A percentile compares a stretch with the other conserved stretches of the same genome.
Evolutionary conservation across 2,113 vertebrate species (phyloP).

Genomic region (Peromyscus californicus): DNA sequence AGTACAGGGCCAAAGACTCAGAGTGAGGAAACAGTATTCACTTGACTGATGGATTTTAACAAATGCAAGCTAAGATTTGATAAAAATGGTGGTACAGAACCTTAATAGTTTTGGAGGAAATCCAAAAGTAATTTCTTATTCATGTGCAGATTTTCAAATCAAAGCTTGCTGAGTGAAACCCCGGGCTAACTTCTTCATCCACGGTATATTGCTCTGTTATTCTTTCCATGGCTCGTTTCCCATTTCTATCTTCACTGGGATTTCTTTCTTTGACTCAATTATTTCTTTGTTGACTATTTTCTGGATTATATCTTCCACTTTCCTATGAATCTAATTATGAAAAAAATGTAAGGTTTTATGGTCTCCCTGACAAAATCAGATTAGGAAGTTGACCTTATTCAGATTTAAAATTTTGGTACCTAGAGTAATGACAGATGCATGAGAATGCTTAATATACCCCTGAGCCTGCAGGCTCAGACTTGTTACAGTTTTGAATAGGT

Average conservation of each 20-base stretch:
- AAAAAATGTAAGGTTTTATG: background rate
- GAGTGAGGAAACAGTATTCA: rapidly evolving
- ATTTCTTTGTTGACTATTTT: background rate
- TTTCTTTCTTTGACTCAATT: background rate
- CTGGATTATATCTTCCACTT: background rate
- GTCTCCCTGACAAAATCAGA: background rate
- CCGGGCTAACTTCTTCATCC: background rate
- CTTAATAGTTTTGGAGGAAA: background rate
- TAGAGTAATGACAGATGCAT: background rate
- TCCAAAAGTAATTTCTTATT: background rate
- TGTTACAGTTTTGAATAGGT: background rate
- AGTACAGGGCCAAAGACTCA: background rate
- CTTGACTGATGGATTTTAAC: background rate
- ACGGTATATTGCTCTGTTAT: no score
- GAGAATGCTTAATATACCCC: background rate
- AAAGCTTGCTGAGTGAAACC: background rate
- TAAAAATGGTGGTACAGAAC: background rate
- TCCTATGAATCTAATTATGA: background rate
- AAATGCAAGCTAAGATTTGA: background rate
- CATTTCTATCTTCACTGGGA: background rate
- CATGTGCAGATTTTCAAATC: background rate
- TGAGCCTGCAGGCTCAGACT: background rate
- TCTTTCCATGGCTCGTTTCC: no score
- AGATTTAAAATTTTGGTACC: background rate
- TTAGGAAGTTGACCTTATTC: background rate